Conservation (phyloP, 2,888 invertebrate genomes). For the Eilema griseolum region DNA sequence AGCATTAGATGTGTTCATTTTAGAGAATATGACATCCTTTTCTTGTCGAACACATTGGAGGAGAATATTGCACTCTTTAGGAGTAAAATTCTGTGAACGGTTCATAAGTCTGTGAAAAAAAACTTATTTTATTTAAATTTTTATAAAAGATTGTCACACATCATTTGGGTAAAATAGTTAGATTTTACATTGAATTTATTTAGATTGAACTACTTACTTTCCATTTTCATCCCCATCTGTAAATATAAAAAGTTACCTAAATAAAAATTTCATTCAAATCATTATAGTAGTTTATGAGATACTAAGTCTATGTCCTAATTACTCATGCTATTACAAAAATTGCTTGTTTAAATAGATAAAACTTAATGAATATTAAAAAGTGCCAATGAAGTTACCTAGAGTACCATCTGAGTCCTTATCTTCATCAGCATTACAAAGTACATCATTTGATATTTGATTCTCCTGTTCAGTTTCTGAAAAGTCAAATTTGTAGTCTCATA, state of each 20-base stretch:
- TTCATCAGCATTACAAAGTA: slow-evolving; percentile 50
- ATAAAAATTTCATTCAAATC: background rate
- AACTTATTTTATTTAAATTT: background rate
- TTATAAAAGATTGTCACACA: too few species aligned
- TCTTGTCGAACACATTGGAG: slow-evolving; percentile 75
- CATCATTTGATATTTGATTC: slow-evolving; percentile 40
- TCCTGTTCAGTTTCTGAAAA: slow-evolving; percentile 35
- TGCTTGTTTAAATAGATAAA: background rate
- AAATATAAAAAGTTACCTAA: slow-evolving; percentile 17
- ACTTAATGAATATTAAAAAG: background rate
- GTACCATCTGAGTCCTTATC: slow-evolving; percentile 48
- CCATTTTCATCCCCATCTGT: slow-evolving; percentile 42
- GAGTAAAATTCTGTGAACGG: slow-evolving; percentile 67
- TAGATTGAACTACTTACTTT: slow-evolving; percentile 25
- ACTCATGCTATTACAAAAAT: background rate
- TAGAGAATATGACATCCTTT: slow-evolving; percentile 67
- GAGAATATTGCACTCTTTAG: slow-evolving; percentile 71
- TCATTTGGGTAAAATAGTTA: background rate
- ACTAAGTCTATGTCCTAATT: too few species aligned
- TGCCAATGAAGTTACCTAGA: slow-evolving; percentile 24
- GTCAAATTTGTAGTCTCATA: background rate
- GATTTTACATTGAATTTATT: background rate
- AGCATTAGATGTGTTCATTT: slow-evolving; percentile 54
- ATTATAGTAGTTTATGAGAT: background rate
- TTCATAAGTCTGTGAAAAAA: slow-evolving; percentile 33